A percentile compares a stretch with the other conserved stretches of the same genome.
These are phyloP conservation scores for Pundamilia nyererei DNA, from an alignment of 2,113 vertebrate species.

Conservation along the genomic window DNA sequence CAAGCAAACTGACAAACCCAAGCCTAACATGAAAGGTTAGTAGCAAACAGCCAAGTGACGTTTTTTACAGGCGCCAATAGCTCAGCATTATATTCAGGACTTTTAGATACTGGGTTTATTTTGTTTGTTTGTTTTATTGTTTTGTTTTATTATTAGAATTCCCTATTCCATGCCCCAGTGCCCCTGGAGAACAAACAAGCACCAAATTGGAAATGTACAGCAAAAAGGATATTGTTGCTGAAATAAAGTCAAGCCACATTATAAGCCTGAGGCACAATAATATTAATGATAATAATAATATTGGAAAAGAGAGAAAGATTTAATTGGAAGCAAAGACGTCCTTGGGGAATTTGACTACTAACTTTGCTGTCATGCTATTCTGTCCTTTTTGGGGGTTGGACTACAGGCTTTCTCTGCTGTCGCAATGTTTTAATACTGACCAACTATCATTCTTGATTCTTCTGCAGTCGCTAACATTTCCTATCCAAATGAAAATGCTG, in stretches of 20 bases:
- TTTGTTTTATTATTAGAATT: background rate
- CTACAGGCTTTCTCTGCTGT: constrained; percentile 76
- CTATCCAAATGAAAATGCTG: constrained; percentile 65
- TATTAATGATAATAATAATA: background rate
- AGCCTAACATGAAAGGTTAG: constrained; percentile 99
- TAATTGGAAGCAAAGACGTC: constrained; percentile 92
- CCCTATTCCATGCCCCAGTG: constrained; percentile 19
- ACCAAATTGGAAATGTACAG: constrained; percentile 71
- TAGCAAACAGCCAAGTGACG: constrained; percentile 99
- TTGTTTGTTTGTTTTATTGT: background rate
- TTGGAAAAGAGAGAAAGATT: constrained; percentile 7
- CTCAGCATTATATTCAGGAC: constrained; percentile 33
- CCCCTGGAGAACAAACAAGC: constrained; percentile 31
- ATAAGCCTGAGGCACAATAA: constrained; percentile 70
- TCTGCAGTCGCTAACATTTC: constrained; percentile 77
- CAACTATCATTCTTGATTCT: constrained; percentile 40
- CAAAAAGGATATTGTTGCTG: background rate
- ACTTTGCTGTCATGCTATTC: constrained; percentile 85
- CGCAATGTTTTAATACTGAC: constrained; percentile 26
- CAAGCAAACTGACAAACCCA: constrained; percentile 99
- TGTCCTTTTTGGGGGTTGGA: constrained; percentile 85
- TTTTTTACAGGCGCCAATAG: constrained; percentile 78
- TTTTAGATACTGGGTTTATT: constrained; percentile 8
- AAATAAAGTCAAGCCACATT: constrained; percentile 55
- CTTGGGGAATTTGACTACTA: constrained; percentile 99